Base-by-base conservation (phyloP, 1,140 invertebrate genomes). In the Drosophila pseudoananassae region DNA sequence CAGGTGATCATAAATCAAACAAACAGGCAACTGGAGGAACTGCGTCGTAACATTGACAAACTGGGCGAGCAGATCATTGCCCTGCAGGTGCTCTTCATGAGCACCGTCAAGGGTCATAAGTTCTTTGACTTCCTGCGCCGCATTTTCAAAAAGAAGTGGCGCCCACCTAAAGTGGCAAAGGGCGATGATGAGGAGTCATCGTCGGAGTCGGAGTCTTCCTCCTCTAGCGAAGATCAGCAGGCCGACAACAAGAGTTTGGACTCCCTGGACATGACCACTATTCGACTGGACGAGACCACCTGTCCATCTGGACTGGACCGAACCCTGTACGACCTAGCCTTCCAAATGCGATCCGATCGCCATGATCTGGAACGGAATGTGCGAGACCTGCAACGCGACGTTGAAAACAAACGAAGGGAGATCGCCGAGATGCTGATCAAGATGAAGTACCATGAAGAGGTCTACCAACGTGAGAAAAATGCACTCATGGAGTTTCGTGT, bases 101-200 rank as follows among this genome's bases (percentile, higher is more conserved):
- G 77, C 14, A 93, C 93, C 2, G 93, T 95, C 0, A 94, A 94
- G 50, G 95, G 95, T 31, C 95, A 96, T 78, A 96, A 95, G 75
- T 97, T 96, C 90, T 93, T 92, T 33, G 94, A 95, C 66, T 97
- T 96, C 84, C 90, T 97, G 25, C 93, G 93, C 6, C 94, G 95
- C 73, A 96, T 97, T 29, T 97, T 96, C 78, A 96, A 95, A 69
- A 97, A 97, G 87, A 96, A 95, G 73, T 95, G 93, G 74, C 94
- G 94, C 49, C 93, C 93, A 4, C 93, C 93, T 0, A 94, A 94
- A 73, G 75, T 91, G 6, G 53, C 65, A 4, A 80, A 17, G 12
- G 69, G 46, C 1, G 84, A 82, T 3, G 90, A 91, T 2, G 90
- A 91, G 53, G 90, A 88, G 10, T 36, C 38, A 4, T 87, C 80